Evolutionary conservation across 2,888 invertebrate species (phyloP).

Genomic region (Pseudanteris insignis): DNA sequence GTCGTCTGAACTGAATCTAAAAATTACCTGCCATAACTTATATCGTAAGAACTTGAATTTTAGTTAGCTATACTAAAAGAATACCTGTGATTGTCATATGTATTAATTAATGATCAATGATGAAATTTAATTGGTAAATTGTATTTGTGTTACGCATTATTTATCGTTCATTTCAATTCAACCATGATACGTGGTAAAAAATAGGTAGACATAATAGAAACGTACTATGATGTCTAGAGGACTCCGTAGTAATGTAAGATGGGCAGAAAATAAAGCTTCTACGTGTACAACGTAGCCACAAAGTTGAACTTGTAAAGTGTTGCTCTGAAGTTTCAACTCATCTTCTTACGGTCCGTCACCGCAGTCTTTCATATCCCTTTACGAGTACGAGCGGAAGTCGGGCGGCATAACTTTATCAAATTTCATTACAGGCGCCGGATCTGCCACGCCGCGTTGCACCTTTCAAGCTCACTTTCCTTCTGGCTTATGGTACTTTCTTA

Average conservation of each 20-base stretch:
- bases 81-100: no score
- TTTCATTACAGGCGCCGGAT: slow-evolving; percentile 52
- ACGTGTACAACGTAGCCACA: slow-evolving; percentile 40
- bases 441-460: slow-evolving; percentile 33
- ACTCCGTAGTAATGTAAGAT: slow-evolving; percentile 37
- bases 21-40: no score
- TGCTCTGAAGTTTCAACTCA: slow-evolving; percentile 45
- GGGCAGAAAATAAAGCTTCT: slow-evolving; percentile 33
- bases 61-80: no score
- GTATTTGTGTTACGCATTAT: no score
- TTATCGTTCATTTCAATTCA: no score
- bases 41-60: no score
- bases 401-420: slow-evolving; percentile 58
- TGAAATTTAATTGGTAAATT: no score
- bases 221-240: slow-evolving; percentile 34
- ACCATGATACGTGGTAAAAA: no score
- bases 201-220: slow-evolving; percentile 36
- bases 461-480: slow-evolving; percentile 43
- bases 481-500: slow-evolving; percentile 40
- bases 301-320: slow-evolving; percentile 50
- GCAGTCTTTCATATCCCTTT: slow-evolving; percentile 47
- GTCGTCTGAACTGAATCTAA: no score
- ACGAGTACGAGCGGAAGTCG: slow-evolving; percentile 45
- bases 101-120: no score
- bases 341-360: slow-evolving; percentile 33